Conservation (phyloP, 2,797 vertebrate species). For the Acipenser oxyrinchus region DNA sequence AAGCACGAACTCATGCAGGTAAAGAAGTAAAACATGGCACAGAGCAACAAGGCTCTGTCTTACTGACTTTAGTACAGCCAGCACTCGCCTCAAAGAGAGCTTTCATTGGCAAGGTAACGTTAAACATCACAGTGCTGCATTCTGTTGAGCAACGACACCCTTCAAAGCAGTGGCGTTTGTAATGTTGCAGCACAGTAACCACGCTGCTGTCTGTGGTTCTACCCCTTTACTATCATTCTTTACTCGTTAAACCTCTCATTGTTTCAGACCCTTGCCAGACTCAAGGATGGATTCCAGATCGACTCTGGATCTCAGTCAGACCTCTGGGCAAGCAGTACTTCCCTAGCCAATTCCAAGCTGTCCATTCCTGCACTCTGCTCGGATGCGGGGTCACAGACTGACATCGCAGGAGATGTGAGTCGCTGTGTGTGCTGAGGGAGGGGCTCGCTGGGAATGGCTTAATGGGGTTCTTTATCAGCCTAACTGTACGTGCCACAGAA, state of each 20-base stretch:
- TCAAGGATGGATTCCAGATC: conserved; percentile 82
- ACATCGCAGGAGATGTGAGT: conserved; percentile 80
- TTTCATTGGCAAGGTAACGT: neutral
- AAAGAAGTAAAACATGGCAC: conserved; percentile 9
- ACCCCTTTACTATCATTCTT: neutral
- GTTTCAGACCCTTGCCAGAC: conserved; percentile 77
- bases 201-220: neutral
- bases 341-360: conserved; percentile 66
- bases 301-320: conserved; percentile 80
- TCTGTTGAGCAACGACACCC: neutral
- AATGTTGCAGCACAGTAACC: neutral
- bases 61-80: neutral
- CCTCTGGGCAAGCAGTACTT: conserved; percentile 77
- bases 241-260: neutral
- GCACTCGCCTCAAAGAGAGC: neutral
- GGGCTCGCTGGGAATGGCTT: too few relatives aligned
- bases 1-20: conserved; percentile 95
- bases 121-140: neutral
- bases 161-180: conserved; percentile 3
- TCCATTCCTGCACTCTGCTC: conserved; percentile 71
- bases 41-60: neutral
- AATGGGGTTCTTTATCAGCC: too few relatives aligned
- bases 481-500: too few relatives aligned
- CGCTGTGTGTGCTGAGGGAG: neutral
- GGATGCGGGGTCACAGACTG: conserved; percentile 88